phyloP scores from a whole-genome alignment of 2,113 vertebrate species.

The Forbesichthys papilliferus region DNA sequence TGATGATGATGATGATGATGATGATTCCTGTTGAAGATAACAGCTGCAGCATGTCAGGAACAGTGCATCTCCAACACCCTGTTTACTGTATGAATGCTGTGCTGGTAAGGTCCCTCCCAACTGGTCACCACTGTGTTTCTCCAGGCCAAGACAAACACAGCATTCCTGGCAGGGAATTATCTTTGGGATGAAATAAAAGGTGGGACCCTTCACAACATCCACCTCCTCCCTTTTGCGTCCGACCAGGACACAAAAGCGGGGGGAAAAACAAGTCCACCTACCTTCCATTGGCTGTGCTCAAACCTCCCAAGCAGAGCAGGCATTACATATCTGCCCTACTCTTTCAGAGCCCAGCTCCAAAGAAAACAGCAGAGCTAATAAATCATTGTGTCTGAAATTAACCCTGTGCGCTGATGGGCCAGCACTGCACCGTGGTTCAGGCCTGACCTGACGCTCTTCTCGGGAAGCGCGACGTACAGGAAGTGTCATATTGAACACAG shows the following conservation, averaged over 20 bases:
- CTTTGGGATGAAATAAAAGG: slow-evolving; percentile 67
- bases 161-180: slow-evolving; percentile 68
- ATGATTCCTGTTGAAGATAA: slow-evolving; percentile 17
- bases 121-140: slow-evolving; percentile 29
- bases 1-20: slow-evolving; percentile 4
- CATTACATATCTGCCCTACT: slow-evolving; percentile 15
- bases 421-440: slow-evolving; percentile 49
- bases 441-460: slow-evolving; percentile 34
- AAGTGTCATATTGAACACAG: slow-evolving; percentile 47
- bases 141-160: slow-evolving; percentile 65
- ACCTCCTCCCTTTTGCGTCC: slow-evolving; percentile 36
- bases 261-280: slow-evolving; percentile 64
- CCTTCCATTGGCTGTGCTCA: slow-evolving; percentile 36
- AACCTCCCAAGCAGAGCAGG: slow-evolving; percentile 17
- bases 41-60: slow-evolving; percentile 59
- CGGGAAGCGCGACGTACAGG: slow-evolving; percentile 56
- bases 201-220: slow-evolving; percentile 49
- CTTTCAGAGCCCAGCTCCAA: slow-evolving; percentile 65
- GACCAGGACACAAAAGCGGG: slow-evolving; percentile 45
- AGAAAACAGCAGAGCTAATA: slow-evolving; percentile 71
- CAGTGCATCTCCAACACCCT: slow-evolving; percentile 40
- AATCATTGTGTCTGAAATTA: slow-evolving; percentile 65
- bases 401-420: slow-evolving; percentile 46
- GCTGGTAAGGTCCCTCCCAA: slow-evolving; percentile 25
- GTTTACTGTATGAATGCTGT: slow-evolving; percentile 43